Evolutionary conservation across 2,888 invertebrate genomes (phyloP).

Genomic region (Apotomis capreana): DNA sequence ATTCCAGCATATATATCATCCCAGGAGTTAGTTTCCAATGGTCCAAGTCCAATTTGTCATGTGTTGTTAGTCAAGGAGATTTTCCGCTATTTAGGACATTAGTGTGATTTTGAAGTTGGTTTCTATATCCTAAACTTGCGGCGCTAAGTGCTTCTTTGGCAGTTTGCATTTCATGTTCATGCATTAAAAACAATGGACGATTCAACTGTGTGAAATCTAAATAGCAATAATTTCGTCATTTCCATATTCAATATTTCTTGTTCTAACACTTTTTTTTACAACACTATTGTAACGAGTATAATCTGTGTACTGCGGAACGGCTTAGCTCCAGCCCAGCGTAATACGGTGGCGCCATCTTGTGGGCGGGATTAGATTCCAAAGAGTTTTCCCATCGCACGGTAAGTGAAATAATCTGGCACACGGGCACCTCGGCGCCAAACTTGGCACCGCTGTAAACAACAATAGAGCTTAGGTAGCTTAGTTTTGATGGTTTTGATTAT

Average conservation of each 20-base stretch:
- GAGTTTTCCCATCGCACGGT: slow-evolving; percentile 45
- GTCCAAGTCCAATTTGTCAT: no score
- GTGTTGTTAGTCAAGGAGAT: no score
- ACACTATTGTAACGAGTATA: neutral
- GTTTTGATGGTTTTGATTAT: neutral
- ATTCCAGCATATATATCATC: no score
- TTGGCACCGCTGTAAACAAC: slow-evolving; percentile 24
- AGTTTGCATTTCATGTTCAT: no score
- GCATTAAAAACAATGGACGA: no score
- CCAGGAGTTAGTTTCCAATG: no score
- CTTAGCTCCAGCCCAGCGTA: slow-evolving; percentile 52
- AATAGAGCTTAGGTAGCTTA: slow-evolving; percentile 12
- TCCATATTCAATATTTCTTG: neutral
- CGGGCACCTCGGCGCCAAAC: slow-evolving; percentile 8
- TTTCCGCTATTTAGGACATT: no score
- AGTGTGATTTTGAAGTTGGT: no score
- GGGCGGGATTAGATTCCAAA: slow-evolving; percentile 66
- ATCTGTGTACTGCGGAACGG: slow-evolving; percentile 49
- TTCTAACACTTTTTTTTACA: neutral
- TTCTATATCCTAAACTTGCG: no score
- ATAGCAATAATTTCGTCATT: no score
- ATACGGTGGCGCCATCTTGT: slow-evolving; percentile 60
- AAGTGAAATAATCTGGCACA: slow-evolving; percentile 34
- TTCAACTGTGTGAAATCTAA: no score
- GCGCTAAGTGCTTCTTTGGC: no score